Base-by-base conservation (phyloP, 2,797 vertebrate species). In the Manis pentadactyla region DNA sequence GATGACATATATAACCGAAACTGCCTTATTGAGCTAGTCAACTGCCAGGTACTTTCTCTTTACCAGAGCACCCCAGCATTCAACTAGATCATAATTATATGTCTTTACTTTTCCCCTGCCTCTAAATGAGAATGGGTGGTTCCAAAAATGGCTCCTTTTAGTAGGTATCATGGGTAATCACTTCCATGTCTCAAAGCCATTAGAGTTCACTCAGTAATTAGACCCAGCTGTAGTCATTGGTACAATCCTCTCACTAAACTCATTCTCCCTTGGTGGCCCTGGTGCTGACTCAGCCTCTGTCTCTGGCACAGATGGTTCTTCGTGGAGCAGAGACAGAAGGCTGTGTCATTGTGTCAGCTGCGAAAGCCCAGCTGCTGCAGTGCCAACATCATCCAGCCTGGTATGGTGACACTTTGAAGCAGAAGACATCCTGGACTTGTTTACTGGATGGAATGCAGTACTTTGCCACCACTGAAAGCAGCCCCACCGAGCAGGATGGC, bases 341-440 rank as follows among this genome's bases (percentile, higher is more conserved):
- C 86, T 99, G 99, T 2, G 99, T 99, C 87, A 99, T 99, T 19
- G 99, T 99, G 93, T 99, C 99, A 0, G 99, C 99, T 0, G 99
- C 99, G 0, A 99, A 99, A 97, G 99, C 99, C 77, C 99, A 99
- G 97, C 98, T 99, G 74, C 98, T 99, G 83, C 99, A 99, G 98
- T 99, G 99, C 98, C 99, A 99, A 94, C 99, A 99, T 98, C 99
- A 99, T 97, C 99, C 99, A 0, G 99, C 99, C 97, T 99, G 99
- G 99, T 99, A 99, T 3, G 99, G 98, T 5, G 99, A 99, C 98
- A 99, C 99, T 0, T 95, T 99, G 95, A 99, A 99, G 98, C 99
- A 99, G 98, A 99, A 99, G 98, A 99, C 99, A 0, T 99, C 99
- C 42, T 99, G 99, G 99, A 99, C 99, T 0, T 99, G 99, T 97